Base-by-base conservation (phyloP, 2,888 invertebrate species). In the Hemicrepidius hirtus region DNA sequence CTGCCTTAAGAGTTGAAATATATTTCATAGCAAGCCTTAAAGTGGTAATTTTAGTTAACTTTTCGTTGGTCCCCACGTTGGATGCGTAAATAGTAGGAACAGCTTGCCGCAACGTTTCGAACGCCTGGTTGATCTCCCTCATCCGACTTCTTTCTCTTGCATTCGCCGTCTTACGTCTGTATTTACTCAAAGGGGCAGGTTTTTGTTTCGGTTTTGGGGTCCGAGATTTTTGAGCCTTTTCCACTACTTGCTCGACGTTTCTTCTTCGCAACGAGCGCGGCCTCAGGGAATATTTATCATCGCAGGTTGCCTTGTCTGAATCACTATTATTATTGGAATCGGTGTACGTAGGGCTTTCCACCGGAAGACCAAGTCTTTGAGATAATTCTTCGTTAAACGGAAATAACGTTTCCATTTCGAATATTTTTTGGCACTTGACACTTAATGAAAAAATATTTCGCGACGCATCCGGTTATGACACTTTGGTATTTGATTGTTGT, bases 61-160 rank as follows among this genome's bases (percentile, higher is more conserved):
- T 90, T 77, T 90, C 90, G 77, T 88, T 86, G 71, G 90, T 79
- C 57, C 79, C 84, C 59, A 81, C 83, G 67, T 79, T 77, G 46
- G 79, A 79, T 4, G 82, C 76, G 37, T 82, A 80, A 69, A 85
- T 81, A 64, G 85, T 84, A 6, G 92, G 92, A 28, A 93, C 89
- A 4, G 88, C 90, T 69, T 87, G 86, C 71, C 91, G 87, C 21
- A 93, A 85, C 12, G 88, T 85, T 80, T 92, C 92, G 81, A 92
- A 93, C 0, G 92, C 93, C 60, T 88, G 87, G 84, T 93, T 93
- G 74, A 93, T 92, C 81, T 92, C 92, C 73, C 90, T 86, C 92
- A 92, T 92, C 68, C 93, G 85, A 73, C 87, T 89, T 66, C 93
- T 82, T 81, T 93, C 93, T 4, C 92, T 82, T 0, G 91, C 91